phyloP scores from a whole-genome alignment of 2,888 invertebrate species.

The Lasioglossum calceatum region DNA sequence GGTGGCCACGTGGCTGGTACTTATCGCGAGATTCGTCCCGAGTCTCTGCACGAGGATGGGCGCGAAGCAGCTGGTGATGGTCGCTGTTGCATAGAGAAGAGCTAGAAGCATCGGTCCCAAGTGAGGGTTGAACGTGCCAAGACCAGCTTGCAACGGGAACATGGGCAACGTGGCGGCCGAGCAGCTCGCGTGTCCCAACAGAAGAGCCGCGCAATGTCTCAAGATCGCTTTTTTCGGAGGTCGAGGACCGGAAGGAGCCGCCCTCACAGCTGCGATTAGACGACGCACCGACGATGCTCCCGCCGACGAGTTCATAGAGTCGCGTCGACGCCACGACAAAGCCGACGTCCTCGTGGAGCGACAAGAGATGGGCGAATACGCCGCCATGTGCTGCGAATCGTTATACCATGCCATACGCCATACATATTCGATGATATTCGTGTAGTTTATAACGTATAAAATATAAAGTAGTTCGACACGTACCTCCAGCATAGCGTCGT shows the following conservation, averaged over 20 bases:
- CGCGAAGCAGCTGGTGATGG: conserved; percentile 81
- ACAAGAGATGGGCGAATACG: conserved; percentile 87
- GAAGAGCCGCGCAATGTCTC: conserved; percentile 83
- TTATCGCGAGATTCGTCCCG: conserved; percentile 85
- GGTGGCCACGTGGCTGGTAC: conserved; percentile 77
- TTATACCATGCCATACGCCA: not conserved
- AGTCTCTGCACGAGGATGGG: conserved; percentile 86
- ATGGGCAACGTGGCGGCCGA: conserved; percentile 89
- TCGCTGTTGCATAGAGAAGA: conserved; percentile 77
- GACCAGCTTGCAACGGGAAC: conserved; percentile 86
- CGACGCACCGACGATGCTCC: conserved; percentile 89
- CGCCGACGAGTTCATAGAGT: conserved; percentile 85
- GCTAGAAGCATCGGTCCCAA: conserved; percentile 84
- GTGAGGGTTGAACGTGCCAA: conserved; percentile 83
- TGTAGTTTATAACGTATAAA: no score
- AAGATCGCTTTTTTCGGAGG: conserved; percentile 80
- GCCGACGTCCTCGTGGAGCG: conserved; percentile 82
- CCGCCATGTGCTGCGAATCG: conserved; percentile 84
- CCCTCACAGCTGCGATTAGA: conserved; percentile 86
- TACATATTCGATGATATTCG: not conserved
- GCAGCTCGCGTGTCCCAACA: conserved; percentile 87
- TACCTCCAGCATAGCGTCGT: conserved; percentile 82
- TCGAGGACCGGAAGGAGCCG: conserved; percentile 79
- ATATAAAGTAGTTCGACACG: not conserved
- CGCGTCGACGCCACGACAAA: conserved; percentile 85